A percentile compares a stretch with the other conserved stretches of the same genome.
These are phyloP conservation scores for Paracyprichromis sp. DNA, from an alignment of 2,113 vertebrate genomes.

Conservation along the genomic window DNA sequence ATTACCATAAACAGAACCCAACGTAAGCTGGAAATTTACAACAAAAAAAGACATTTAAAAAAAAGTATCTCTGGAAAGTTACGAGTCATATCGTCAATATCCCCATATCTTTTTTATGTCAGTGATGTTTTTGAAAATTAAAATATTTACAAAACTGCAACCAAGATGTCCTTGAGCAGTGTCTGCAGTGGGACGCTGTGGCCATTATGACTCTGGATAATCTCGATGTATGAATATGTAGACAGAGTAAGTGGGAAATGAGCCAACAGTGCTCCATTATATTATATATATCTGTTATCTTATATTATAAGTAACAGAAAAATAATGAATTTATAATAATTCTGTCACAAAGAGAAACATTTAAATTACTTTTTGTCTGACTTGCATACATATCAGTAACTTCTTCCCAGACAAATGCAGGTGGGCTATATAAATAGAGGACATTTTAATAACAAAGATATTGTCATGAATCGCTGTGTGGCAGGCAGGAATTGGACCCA, in stretches of 20 bases:
- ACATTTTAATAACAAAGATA: constrained; percentile 13
- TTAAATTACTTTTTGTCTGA: not conserved
- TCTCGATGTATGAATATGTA: not conserved
- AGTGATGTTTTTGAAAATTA: not conserved
- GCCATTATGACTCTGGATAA: not conserved
- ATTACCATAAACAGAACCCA: accelerated
- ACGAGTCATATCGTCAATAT: not conserved
- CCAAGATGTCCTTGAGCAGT: not conserved
- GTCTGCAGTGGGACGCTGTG: accelerated
- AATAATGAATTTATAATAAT: not conserved
- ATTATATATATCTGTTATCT: not conserved
- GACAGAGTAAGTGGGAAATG: not conserved
- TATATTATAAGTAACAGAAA: not conserved
- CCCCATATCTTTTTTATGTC: not conserved
- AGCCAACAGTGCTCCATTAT: not conserved
- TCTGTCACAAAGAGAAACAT: not conserved
- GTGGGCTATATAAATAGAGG: not conserved
- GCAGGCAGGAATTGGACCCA: not conserved
- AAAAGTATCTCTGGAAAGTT: not conserved
- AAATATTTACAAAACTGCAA: not conserved
- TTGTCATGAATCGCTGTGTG: not conserved
- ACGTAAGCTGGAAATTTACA: not conserved
- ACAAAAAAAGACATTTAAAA: not conserved
- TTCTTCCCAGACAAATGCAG: not conserved
- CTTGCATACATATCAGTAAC: not conserved